Percentiles rank a stretch among this genome's conserved stretches.
These are phyloP conservation scores for Mionectes macconnelli DNA, from an alignment of 2,113 vertebrate species.

Conservation along the genomic window DNA sequence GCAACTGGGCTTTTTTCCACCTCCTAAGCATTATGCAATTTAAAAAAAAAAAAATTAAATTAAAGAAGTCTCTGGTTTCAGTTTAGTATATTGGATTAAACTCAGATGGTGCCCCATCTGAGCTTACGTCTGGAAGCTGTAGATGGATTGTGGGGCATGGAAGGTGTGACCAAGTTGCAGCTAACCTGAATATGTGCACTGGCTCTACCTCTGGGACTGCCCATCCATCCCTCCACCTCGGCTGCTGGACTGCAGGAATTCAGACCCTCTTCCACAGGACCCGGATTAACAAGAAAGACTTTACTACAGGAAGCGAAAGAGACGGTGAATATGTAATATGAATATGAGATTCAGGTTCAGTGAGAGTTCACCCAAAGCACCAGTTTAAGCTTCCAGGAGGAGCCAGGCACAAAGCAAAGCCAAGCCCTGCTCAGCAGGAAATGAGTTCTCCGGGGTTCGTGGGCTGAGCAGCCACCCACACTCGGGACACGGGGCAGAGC, in stretches of 20 bases:
- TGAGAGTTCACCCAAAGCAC: background rate
- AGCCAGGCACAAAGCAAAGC: fast-evolving
- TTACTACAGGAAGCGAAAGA: fast-evolving
- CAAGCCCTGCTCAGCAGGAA: background rate
- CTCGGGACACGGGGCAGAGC: fast-evolving
- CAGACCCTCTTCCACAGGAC: background rate
- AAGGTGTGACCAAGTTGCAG: fast-evolving
- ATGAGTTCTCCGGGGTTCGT: fast-evolving
- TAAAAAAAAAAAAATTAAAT: background rate
- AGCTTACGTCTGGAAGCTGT: background rate
- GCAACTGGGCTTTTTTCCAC: background rate
- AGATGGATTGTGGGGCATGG: background rate
- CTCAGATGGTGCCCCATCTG: background rate
- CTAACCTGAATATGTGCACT: fast-evolving
- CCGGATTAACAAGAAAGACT: fast-evolving
- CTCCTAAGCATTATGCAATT: background rate
- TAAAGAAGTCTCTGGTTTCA: background rate
- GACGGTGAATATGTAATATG: fast-evolving
- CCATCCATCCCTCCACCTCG: fast-evolving
- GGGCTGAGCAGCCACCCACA: fast-evolving
- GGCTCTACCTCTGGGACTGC: background rate
- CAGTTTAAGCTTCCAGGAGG: background rate
- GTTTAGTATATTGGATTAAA: background rate
- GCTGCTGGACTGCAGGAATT: background rate
- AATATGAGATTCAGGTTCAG: fast-evolving